Base-by-base conservation (phyloP, 2,888 invertebrate genomes). In the Rhopalosiphum nymphaeae region DNA sequence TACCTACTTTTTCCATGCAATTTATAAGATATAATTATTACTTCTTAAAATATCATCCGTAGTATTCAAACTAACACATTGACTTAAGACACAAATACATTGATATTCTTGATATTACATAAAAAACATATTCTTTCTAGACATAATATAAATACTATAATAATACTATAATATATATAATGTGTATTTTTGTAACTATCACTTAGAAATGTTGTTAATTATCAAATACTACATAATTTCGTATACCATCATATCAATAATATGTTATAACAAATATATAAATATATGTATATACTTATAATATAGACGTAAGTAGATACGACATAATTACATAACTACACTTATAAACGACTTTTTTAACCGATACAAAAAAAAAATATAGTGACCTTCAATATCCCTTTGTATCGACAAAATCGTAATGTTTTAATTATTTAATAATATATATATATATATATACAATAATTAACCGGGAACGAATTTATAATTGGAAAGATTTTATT, bases 1-100 rank as follows among this genome's bases (percentile, higher is more conserved):
- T 46, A 46, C 44, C 9, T n/a, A n/a, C n/a, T 46, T 46, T 46
- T 46, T 4, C 7, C 44, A 46, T 36, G 16, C 5, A 42, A 42
- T 78, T 36, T 49, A 36, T 78, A 91, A 53, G 46, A 78, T 78
- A 36, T 25, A 78, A 42, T 78, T 53, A 53, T 78, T 90, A 90
- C 46, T 67, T 36, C 21, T 4, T 9, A 1, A 67, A 90, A 46
- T 25, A n/a, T 4, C n/a, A 29, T 46, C 46, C 7, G 13, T 46
- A 7, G 46, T 46, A 78, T 36, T 78, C 16, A 36, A 21, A 78
- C 86, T 46, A 29, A 29, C 13, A 7, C 46, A 29, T 44, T n/a
- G 5, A 87, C 87, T 16, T 36, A 16, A 5, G 9, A n/a, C 87
- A n/a, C 44, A n/a, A 49, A 87, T 21, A 87, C n/a, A 49, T 87